Evolutionary conservation across 1,140 invertebrate species (phyloP).

Genomic region (Atta cephalotes): DNA sequence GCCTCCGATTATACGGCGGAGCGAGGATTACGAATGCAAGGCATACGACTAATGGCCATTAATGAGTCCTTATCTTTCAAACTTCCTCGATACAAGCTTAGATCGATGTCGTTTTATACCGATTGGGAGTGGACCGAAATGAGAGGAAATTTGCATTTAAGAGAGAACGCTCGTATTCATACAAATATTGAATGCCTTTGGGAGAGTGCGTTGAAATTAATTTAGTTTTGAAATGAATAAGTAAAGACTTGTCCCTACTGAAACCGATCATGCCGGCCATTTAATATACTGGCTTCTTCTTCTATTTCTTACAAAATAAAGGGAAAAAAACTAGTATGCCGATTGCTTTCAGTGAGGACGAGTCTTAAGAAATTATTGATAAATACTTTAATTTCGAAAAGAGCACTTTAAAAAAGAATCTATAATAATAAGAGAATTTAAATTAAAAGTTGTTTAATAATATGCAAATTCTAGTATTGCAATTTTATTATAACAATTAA

Average conservation of each 20-base stretch:
- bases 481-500: not conserved
- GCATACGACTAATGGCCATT: conserved; percentile 47
- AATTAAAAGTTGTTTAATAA: not conserved
- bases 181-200: not conserved
- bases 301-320: too few relatives aligned
- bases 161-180: not conserved
- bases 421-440: not conserved
- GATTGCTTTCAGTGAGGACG: too few relatives aligned
- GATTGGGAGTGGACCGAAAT: not conserved
- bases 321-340: too few relatives aligned
- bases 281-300: too few relatives aligned
- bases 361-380: not conserved
- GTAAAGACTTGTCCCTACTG: too few relatives aligned
- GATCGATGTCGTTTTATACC: conserved; percentile 17
- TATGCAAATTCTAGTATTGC: not conserved
- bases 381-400: not conserved
- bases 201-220: not conserved
- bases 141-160: conserved; percentile 28
- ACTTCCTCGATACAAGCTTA: conserved; percentile 41
- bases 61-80: conserved; percentile 34
- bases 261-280: too few relatives aligned
- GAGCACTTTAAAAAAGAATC: not conserved
- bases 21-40: conserved; percentile 25
- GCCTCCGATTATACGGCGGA: conserved; percentile 50
- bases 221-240: conserved; percentile 9